Base-by-base conservation (phyloP, 1,140 invertebrate genomes). In the Macrosteles quadrilineatus region DNA sequence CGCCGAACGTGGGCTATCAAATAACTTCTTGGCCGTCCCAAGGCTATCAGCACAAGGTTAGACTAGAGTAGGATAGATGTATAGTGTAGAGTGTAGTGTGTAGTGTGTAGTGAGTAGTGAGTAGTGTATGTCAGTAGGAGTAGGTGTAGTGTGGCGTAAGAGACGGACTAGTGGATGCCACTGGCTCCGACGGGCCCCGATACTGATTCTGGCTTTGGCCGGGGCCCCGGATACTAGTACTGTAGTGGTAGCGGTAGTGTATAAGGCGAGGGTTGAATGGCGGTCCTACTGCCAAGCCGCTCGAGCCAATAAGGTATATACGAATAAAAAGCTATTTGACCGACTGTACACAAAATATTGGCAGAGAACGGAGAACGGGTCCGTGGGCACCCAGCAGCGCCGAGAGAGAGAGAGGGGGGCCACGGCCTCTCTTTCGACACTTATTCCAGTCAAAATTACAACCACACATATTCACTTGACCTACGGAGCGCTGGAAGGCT, bases 1-100 rank as follows among this genome's bases (percentile, higher is more conserved):
- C 66, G 45, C 71, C 72, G 45, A 67, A 40, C 30, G 67, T 69
- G 63, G 72, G 68, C 67, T 73, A 72, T 64, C 73, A 75, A 45
- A 55, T 70, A n/a, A 66, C 68, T n/a, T 64, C 63, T 31, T 75
- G 73, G 73, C 73, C 70, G 25, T 59, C 64, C 40, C 73, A 75
- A 30, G 71, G 71, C 50, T 75, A 75, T 63, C 72, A 72, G 53
- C 73, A 75, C 45, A 75, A 75, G 73, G 73, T 75, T 71, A 70
- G 40, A 9, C 53, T 23, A 36, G 4, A n/a, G n/a, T n/a, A 36
- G 27, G 23, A 59, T 19, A 17, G 17, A 55, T 25, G 66, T 29
- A 68, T n/a, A 65, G 36, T 36, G 32, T 36, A 36, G 32, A 65
- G 36, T 36, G 32, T 36, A 36, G 32, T 6, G 32, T 36, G 32